Evolutionary conservation across 2,797 vertebrate species (phyloP).

Genomic region (Myoxocephalus aenaeus): DNA sequence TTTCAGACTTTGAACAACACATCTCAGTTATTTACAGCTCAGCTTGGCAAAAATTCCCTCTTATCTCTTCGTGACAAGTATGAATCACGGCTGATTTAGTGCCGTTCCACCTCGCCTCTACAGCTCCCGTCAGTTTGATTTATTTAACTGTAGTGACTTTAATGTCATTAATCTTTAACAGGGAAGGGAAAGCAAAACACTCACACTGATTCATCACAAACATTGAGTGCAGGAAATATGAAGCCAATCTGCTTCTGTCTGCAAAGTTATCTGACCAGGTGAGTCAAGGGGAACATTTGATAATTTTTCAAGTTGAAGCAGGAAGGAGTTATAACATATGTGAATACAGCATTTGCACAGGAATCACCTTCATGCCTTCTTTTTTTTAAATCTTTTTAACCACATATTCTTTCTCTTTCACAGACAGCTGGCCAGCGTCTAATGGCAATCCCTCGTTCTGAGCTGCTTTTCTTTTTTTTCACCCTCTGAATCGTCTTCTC

Average conservation of each 20-base stretch:
- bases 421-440: conserved; percentile 33
- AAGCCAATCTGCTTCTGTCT: conserved; percentile 30
- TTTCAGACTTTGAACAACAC: conserved; percentile 57
- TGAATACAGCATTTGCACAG: not conserved
- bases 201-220: conserved; percentile 27
- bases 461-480: conserved; percentile 25
- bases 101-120: conserved; percentile 23
- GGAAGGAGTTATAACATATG: not conserved
- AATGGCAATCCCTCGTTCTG: conserved; percentile 16
- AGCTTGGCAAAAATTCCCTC: conserved; percentile 24
- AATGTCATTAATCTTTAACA: conserved; percentile 42
- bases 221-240: conserved; percentile 20
- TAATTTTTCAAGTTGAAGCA: conserved; percentile 4
- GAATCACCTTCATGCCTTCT: not conserved
- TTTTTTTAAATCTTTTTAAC: not conserved
- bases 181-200: conserved; percentile 13
- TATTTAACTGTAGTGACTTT: conserved; percentile 32
- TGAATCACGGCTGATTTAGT: conserved; percentile 53
- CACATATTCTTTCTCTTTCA: conserved; percentile 13
- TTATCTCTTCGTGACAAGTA: conserved; percentile 52
- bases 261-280: conserved; percentile 13
- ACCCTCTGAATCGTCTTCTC: conserved; percentile 19
- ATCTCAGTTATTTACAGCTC: conserved; percentile 66
- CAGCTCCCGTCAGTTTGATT: conserved; percentile 35
- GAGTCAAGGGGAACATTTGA: conserved; percentile 1